Evolutionary conservation across 2,888 invertebrate species (phyloP), one percentile per base, ranked within the genome.

Genomic region (Kryphioiulus occultus): DNA sequence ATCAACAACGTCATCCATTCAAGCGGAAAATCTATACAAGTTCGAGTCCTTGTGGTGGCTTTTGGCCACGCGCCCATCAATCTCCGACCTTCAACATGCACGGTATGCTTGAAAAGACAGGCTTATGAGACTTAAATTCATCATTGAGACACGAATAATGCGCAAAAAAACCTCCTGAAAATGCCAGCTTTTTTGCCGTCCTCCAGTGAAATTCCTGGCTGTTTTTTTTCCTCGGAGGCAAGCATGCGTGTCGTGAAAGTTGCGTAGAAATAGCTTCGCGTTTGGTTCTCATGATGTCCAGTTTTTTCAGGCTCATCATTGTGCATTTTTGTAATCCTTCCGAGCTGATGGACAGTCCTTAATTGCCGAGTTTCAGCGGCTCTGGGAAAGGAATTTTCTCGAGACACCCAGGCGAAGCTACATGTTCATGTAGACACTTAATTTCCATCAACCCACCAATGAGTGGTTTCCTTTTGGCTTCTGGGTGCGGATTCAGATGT

Each of bases 41-140:
- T 84, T 19, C 35, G 39, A 35, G 26, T 26, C 42, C 35, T 84
- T 32, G 10, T n/a, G 15, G 42, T 84, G 42, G 42, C 84, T 84
- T 35, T 84, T 84, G 84, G 84, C 84, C 84, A 84, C 84, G 84
- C 42, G 84, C 84, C 84, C 84, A 84, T 39, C 84, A 35, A 84
- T 84, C 84, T 84, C 42, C 42, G 84, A 84, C 84, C 84, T 32
- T 84, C 84, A 42, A 35, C 84, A 32, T 39, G 19, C 32, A 35
- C 35, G 84, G 35, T 35, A 84, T 35, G 84, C 35, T 35, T 22
- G 68, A 68, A 68, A 68, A 68, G 68, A 68, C 68, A 68, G 68
- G 68, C 68, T 68, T 68, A 68, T 22, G 22, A 68, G 22, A 68
- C 26, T 68, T 22, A 26, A 68, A 68, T 68, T 68, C 68, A 68